Conservation (phyloP, 2,113 vertebrate species). For the Gymnocephalus cernua region DNA sequence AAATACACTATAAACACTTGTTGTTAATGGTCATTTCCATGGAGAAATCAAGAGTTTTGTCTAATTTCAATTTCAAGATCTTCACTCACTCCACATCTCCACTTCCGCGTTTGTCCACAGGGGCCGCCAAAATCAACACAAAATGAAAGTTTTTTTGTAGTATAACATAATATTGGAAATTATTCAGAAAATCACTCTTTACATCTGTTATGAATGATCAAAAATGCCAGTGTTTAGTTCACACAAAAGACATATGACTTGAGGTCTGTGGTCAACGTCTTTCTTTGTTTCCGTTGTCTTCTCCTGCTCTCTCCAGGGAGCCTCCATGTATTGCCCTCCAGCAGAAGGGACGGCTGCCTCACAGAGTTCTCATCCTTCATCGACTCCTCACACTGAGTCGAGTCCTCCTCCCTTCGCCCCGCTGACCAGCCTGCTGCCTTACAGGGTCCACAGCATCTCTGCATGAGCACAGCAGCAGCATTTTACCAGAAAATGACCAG, state of each 20-base stretch:
- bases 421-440: slow-evolving; percentile 50
- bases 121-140: too few relatives aligned
- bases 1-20: too few relatives aligned
- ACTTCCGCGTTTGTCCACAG: too few relatives aligned
- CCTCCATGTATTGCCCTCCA: slow-evolving; percentile 12
- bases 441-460: slow-evolving; percentile 22
- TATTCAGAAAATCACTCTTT: not conserved
- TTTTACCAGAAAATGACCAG: not conserved
- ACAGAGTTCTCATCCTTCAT: slow-evolving; percentile 16
- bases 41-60: too few relatives aligned
- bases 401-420: slow-evolving; percentile 69
- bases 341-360: slow-evolving; percentile 12
- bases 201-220: not conserved
- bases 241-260: not conserved
- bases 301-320: slow-evolving; percentile 35
- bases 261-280: slow-evolving; percentile 3
- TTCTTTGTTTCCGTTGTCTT: slow-evolving; percentile 1
- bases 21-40: too few relatives aligned
- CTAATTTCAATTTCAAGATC: too few relatives aligned
- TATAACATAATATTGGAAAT: too few relatives aligned
- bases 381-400: not conserved
- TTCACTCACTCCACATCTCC: too few relatives aligned
- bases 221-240: not conserved
- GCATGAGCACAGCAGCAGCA: slow-evolving; percentile 24
- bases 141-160: too few relatives aligned